A percentile compares a stretch with the other conserved stretches of the same genome.
phyloP scores from a whole-genome alignment of 2,797 vertebrate species.

The Trichosurus vulpecula region DNA sequence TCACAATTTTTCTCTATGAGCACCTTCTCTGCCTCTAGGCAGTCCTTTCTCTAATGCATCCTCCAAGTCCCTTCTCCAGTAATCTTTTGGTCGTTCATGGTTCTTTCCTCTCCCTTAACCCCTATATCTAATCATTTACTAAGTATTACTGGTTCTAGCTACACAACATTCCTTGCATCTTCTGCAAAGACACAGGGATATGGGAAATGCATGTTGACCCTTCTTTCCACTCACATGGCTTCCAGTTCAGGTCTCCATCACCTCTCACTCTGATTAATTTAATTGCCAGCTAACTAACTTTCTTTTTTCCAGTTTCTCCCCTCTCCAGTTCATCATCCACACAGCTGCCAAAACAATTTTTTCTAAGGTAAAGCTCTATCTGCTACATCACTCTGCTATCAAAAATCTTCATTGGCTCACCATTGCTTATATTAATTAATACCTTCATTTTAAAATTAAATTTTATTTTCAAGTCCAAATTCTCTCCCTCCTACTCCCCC shows the following conservation, averaged over 20 bases:
- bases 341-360: neutral
- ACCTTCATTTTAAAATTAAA: neutral
- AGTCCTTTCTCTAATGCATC: neutral
- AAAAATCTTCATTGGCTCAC: neutral
- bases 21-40: too few relatives aligned
- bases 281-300: neutral
- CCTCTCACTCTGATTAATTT: neutral
- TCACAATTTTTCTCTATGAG: too few relatives aligned
- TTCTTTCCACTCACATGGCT: neutral
- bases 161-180: neutral
- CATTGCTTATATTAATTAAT: neutral
- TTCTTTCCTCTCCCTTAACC: neutral
- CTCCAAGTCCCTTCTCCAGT: neutral
- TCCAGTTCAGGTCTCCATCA: neutral
- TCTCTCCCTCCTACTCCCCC: neutral
- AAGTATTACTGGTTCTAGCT: neutral
- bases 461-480: neutral
- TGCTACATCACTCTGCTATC: neutral
- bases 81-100: neutral
- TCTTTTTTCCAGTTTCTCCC: neutral
- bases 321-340: neutral
- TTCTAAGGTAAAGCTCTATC: neutral
- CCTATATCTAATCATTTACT: neutral
- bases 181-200: neutral
- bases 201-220: neutral